These are phyloP conservation scores for Odontothrips loti DNA, from an alignment of 2,888 invertebrate species.

Conservation along the genomic window DNA sequence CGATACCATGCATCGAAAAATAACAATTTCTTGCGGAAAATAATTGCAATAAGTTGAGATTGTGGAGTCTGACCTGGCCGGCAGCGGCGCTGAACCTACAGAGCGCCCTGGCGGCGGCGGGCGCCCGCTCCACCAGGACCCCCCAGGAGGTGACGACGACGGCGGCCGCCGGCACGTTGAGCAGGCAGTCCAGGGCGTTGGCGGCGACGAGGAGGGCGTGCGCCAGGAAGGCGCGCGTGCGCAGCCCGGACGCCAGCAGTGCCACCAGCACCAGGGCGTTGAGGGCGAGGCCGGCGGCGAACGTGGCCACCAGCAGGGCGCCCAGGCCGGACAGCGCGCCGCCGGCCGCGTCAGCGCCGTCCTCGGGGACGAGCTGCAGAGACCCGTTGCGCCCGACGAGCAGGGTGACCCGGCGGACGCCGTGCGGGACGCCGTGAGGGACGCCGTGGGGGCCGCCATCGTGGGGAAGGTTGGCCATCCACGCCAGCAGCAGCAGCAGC, in stretches of 20 bases:
- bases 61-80: not conserved
- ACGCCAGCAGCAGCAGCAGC: not conserved
- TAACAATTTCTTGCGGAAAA: too few relatives aligned
- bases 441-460: not conserved
- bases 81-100: not conserved
- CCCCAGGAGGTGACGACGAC: conserved; percentile 2
- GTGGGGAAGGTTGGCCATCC: not conserved
- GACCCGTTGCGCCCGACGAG: conserved; percentile 6
- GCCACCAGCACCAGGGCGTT: conserved; percentile 37
- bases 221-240: conserved; percentile 35
- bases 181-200: conserved; percentile 23
- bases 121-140: not conserved
- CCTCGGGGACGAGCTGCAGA: conserved; percentile 1
- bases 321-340: conserved; percentile 42
- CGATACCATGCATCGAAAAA: too few relatives aligned
- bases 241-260: conserved; percentile 38
- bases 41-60: too few relatives aligned
- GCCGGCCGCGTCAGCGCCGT: conserved; percentile 32
- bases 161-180: conserved; percentile 12
- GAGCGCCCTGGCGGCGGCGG: conserved; percentile 13
- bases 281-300: conserved; percentile 39
- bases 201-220: conserved; percentile 28
- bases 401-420: conserved; percentile 1
- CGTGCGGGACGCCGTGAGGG: not conserved
- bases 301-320: conserved; percentile 41